These are phyloP conservation scores for Amblyjoppa proteus DNA, from an alignment of 2,888 invertebrate genomes.

Conservation along the genomic window DNA sequence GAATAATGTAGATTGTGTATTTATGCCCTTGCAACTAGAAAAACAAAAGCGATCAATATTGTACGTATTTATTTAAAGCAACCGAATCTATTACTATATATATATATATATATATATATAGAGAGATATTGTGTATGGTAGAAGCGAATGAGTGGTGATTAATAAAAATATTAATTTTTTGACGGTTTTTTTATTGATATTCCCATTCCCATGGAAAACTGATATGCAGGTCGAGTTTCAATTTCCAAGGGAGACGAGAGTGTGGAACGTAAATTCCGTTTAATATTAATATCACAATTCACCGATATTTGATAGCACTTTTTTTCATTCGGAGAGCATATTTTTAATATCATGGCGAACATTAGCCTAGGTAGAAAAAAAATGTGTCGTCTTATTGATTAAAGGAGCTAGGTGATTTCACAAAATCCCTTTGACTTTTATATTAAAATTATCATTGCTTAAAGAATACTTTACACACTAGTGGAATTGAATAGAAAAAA, in stretches of 20 bases:
- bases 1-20: constrained; percentile 68
- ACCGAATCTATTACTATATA: constrained; percentile 36
- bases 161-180: constrained; percentile 73
- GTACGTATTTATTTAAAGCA: constrained; percentile 57
- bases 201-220: background rate
- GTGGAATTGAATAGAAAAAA: background rate
- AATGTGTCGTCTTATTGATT: background rate
- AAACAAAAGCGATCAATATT: constrained; percentile 33
- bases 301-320: constrained; percentile 2
- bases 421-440: background rate
- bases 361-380: background rate
- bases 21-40: constrained; percentile 55
- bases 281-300: constrained; percentile 67
- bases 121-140: constrained; percentile 46
- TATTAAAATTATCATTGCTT: background rate
- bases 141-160: constrained; percentile 47
- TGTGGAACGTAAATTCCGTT: constrained; percentile 29
- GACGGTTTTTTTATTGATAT: constrained; percentile 32
- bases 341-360: constrained; percentile 12
- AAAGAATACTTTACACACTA: background rate
- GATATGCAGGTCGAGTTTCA: background rate
- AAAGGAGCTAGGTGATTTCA: background rate
- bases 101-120: constrained; percentile 47
- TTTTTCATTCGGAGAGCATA: constrained; percentile 37
- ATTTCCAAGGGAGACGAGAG: background rate